phyloP scores from a whole-genome alignment of 1,140 invertebrate species.

The Sycophaga agraensis region DNA sequence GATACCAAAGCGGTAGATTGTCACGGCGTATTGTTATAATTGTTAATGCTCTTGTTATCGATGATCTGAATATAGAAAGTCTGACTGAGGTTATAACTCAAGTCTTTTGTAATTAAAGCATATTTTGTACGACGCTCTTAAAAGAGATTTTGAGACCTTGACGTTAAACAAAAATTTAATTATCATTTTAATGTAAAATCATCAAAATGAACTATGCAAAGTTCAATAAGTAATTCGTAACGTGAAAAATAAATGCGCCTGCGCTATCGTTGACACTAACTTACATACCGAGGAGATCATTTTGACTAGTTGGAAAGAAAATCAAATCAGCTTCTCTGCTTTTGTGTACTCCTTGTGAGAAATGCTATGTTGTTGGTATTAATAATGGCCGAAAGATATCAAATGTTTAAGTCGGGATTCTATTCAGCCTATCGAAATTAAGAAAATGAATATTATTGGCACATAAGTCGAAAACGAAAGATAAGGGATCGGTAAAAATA shows the following conservation, averaged over 20 bases:
- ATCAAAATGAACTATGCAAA: neutral
- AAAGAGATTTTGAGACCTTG: slow-evolving; percentile 33
- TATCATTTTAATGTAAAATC: slow-evolving; percentile 5
- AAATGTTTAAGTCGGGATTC: neutral
- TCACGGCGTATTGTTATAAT: slow-evolving; percentile 38
- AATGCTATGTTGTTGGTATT: neutral
- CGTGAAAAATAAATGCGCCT: neutral
- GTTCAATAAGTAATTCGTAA: neutral
- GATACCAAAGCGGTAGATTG: slow-evolving; percentile 22
- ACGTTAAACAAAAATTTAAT: slow-evolving; percentile 27
- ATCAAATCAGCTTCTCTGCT: slow-evolving; percentile 2
- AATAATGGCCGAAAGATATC: neutral
- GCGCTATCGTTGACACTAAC: slow-evolving; percentile 23
- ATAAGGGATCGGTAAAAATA: no score
- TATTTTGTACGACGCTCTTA: slow-evolving; percentile 50
- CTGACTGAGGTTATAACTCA: slow-evolving; percentile 27
- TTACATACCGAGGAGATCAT: slow-evolving; percentile 8
- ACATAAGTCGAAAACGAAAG: no score
- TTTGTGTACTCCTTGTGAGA: neutral
- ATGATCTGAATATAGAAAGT: slow-evolving; percentile 28
- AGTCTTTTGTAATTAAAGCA: slow-evolving; percentile 37
- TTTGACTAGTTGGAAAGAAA: neutral
- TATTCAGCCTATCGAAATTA: no score
- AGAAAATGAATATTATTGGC: no score
- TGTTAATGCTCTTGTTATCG: slow-evolving; percentile 45